These are phyloP conservation scores for Vanacampus margaritifer DNA, from an alignment of 2,113 vertebrate species.

Conservation along the genomic window DNA sequence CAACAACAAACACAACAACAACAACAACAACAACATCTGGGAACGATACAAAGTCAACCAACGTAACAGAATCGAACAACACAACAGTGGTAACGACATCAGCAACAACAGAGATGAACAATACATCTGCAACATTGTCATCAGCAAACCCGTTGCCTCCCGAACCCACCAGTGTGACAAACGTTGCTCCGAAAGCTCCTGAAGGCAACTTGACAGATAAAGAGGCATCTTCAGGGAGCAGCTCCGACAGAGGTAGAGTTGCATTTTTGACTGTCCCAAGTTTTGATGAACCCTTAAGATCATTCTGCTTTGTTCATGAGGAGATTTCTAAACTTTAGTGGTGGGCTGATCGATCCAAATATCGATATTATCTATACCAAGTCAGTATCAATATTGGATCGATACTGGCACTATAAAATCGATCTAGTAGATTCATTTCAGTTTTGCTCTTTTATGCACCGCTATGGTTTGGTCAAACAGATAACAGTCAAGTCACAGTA, in stretches of 20 bases:
- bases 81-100: not conserved
- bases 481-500: too few species aligned
- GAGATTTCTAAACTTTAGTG: not conserved
- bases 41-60: not conserved
- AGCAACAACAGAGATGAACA: not conserved
- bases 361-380: too few species aligned
- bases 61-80: not conserved
- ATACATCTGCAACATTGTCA: not conserved
- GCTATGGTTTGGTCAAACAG: too few species aligned
- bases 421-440: too few species aligned
- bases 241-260: conserved; percentile 50
- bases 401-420: too few species aligned
- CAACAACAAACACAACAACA: not conserved
- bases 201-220: conserved; percentile 38
- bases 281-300: not conserved
- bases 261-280: conserved; percentile 13
- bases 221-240: conserved; percentile 4
- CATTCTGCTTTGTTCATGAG: not conserved
- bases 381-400: too few species aligned
- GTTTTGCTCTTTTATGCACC: too few species aligned
- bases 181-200: not conserved
- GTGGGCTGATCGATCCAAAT: too few species aligned
- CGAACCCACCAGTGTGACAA: conserved; percentile 11
- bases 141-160: not conserved
- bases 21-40: conserved; percentile 5